Conservation (phyloP, 1,140 invertebrate species). For the Leptestheria dahalacensis region DNA sequence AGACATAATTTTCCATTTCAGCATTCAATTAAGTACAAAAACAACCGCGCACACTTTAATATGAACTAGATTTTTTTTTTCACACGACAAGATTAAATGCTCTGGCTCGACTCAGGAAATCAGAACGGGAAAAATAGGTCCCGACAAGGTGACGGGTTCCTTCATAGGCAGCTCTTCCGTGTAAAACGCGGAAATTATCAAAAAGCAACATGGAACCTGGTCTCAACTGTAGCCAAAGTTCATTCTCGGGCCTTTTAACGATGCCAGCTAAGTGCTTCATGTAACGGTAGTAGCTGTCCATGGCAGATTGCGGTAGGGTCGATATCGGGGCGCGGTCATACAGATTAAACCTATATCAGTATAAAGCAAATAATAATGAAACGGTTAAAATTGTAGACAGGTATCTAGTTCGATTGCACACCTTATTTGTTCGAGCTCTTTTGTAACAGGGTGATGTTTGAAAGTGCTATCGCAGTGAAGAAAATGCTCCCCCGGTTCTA, state of each 20-base stretch:
- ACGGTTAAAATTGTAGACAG: too few species aligned
- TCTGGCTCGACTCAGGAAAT: conserved; percentile 41
- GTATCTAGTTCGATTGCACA: too few species aligned
- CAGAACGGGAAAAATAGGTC: conserved; percentile 37
- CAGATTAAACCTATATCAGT: conserved; percentile 39
- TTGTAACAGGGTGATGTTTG: conserved; percentile 30
- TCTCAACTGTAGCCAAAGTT: conserved; percentile 40
- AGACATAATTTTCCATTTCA: too few species aligned
- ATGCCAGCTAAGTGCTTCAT: conserved; percentile 38
- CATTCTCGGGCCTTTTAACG: conserved; percentile 33
- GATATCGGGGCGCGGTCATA: conserved; percentile 46
- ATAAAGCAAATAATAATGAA: not conserved
- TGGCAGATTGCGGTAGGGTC: conserved; percentile 33
- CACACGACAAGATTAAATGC: too few species aligned
- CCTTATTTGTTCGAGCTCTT: conserved; percentile 38
- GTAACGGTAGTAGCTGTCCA: conserved; percentile 42
- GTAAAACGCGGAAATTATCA: conserved; percentile 59
- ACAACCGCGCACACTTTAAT: too few species aligned
- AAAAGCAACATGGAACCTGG: conserved; percentile 50
- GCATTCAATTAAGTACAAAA: too few species aligned
- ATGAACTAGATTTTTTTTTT: too few species aligned
- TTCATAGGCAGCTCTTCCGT: conserved; percentile 47
- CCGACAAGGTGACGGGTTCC: conserved; percentile 40
- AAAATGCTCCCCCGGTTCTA: conserved; percentile 39
- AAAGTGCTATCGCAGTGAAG: conserved; percentile 36